Conservation (phyloP, 1,140 invertebrate genomes). For the Littorina saxatilis region DNA sequence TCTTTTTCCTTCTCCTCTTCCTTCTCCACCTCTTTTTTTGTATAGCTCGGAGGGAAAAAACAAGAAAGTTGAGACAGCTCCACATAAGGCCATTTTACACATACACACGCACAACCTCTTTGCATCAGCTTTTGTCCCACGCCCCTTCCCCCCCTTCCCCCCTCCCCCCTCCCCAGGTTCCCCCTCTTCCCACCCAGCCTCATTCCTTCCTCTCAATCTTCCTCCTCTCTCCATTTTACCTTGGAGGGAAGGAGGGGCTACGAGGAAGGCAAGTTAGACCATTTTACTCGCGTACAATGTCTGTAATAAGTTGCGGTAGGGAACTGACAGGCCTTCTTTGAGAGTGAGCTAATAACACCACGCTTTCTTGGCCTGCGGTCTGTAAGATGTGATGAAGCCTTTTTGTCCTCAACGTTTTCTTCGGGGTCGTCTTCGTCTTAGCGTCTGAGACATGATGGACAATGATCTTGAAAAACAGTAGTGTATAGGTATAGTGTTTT, state of each 20-base stretch:
- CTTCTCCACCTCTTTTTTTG: too few species aligned
- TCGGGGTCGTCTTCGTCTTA: too few species aligned
- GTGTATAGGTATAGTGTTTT: too few species aligned
- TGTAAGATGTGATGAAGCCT: too few species aligned
- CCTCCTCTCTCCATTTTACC: not conserved
- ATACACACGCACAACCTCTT: not conserved
- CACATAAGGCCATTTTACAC: slow-evolving; percentile 2
- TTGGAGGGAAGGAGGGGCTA: not conserved
- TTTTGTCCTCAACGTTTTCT: too few species aligned
- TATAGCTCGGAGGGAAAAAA: too few species aligned
- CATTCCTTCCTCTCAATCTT: not conserved
- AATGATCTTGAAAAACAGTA: slow-evolving; percentile 1
- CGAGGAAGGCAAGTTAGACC: not conserved
- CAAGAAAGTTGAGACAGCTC: too few species aligned
- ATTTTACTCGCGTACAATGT: not conserved
- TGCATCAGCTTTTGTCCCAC: not conserved
- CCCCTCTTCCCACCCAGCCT: not conserved
- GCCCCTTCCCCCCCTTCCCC: not conserved
- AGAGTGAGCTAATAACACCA: slow-evolving; percentile 5
- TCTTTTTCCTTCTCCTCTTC: too few species aligned
- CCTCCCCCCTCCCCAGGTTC: not conserved
- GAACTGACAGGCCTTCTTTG: not conserved
- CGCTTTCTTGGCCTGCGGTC: too few species aligned
- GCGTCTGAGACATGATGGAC: not conserved
- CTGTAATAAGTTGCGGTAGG: not conserved